Percentiles rank a stretch among this genome's conserved stretches.
Conservation (phyloP, 2,113 vertebrate species). For the Sciurus niger region DNA sequence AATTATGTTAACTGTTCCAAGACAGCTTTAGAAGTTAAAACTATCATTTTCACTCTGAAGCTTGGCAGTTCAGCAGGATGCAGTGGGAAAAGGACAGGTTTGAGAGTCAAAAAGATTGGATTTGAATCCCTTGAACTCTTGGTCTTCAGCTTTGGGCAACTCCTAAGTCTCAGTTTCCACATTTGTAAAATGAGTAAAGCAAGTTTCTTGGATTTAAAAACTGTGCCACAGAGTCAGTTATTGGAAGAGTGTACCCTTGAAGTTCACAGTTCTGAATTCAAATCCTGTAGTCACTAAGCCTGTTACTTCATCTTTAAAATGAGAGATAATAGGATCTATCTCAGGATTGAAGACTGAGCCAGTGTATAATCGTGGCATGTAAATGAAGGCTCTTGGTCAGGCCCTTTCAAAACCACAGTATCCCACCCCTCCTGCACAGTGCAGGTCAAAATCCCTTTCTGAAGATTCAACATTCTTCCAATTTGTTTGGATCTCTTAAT, state of each 20-base stretch:
- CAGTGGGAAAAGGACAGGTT: not conserved
- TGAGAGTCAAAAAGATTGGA: not conserved
- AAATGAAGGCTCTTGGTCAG: constrained; percentile 11
- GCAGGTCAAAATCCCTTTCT: not conserved
- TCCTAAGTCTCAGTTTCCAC: not conserved
- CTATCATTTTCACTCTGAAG: not conserved
- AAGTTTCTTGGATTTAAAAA: not conserved
- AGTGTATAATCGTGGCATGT: constrained; percentile 44
- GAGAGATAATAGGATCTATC: not conserved
- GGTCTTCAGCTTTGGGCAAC: not conserved
- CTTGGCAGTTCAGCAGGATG: not conserved
- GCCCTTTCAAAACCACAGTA: constrained; percentile 36
- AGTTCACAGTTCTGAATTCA: not conserved
- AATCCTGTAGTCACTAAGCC: not conserved
- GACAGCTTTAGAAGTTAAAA: constrained; percentile 42
- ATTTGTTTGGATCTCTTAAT: constrained; percentile 45
- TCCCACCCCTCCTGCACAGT: not conserved
- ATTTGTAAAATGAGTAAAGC: not conserved
- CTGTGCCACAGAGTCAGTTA: not conserved
- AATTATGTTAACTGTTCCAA: not conserved
- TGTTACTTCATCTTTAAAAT: constrained; percentile 4
- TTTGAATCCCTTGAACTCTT: not conserved
- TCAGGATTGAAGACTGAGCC: not conserved
- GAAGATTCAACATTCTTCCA: not conserved
- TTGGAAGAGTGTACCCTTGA: not conserved